Evolutionary conservation across 2,797 vertebrate species (phyloP), one percentile per base, ranked within the genome.

Genomic region (Gorsachius magnificus): DNA sequence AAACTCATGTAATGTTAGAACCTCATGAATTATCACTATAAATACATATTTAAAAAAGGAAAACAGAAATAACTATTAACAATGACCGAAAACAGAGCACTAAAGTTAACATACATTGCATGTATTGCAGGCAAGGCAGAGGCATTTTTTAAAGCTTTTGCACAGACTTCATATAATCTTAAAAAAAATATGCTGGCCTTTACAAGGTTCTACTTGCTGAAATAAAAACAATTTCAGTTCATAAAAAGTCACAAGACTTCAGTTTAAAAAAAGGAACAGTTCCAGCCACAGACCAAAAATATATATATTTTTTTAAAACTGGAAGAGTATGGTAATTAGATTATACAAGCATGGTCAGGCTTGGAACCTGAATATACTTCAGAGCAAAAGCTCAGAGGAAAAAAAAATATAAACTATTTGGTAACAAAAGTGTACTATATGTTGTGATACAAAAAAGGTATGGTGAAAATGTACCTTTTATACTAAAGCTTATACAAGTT

Each of bases 131-230:
- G 99, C 99, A 99, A 99, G 99, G 99, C 99, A 99, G 99, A 99
- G 99, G 99, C 99, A 98, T 99, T 99, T 99, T 99, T 99, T 99
- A 99, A 99, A 99, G 99, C 99, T 99, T 99, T 99, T 99, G 99
- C 98, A 99, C 99, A 99, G 99, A 99, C 99, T 99, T 99, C 99
- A 99, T 99, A 99, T 99, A 99, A 99, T 99, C 98, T 98, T 98
- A 98, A 98, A 99, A 98, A 99, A 99, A 99, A 99, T 97, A 99
- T 90, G 97, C 95, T 98, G 99, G 98, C 98, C 98, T 99, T 99
- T 98, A 98, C 98, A 99, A 99, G 98, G 98, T 99, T 98, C 98
- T 98, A 98, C 98, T 98, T 97, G 98, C 96, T 97, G 97, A 98
- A 98, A 98, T 98, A 97, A 97, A 98, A 98, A 98, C 96, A 97